Evolutionary conservation across 2,888 invertebrate genomes (phyloP).

Genomic region (Anoncus sp.): DNA sequence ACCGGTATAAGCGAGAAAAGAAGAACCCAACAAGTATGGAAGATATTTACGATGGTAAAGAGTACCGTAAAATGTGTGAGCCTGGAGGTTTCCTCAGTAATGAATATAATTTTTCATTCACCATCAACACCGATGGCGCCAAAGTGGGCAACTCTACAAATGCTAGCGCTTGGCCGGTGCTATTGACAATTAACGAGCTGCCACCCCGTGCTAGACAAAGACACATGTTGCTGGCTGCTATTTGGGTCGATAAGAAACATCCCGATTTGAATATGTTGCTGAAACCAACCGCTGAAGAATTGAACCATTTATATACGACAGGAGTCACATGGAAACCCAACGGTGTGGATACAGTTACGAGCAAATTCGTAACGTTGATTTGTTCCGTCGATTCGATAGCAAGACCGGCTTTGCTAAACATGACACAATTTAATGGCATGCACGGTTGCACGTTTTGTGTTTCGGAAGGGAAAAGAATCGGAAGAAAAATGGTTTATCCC

Average conservation of each 20-base stretch:
- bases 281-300: conserved; percentile 6
- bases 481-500: neutral
- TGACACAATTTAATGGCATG: conserved; percentile 56
- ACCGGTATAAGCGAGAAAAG: too few relatives aligned
- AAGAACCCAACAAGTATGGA: too few relatives aligned
- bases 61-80: too few relatives aligned
- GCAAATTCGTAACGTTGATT: conserved; percentile 34
- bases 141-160: conserved; percentile 30
- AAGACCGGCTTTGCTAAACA: conserved; percentile 46
- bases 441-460: conserved; percentile 59
- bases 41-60: too few relatives aligned
- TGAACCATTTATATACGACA: conserved; percentile 6
- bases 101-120: too few relatives aligned
- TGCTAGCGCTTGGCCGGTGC: conserved; percentile 40
- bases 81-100: too few relatives aligned
- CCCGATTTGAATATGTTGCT: conserved; percentile 26
- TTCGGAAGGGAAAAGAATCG: conserved; percentile 12
- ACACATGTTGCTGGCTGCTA: conserved; percentile 48
- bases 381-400: conserved; percentile 55
- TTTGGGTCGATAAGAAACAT: conserved; percentile 54
- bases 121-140: too few relatives aligned
- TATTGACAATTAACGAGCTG: conserved; percentile 50
- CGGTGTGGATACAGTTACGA: conserved; percentile 27
- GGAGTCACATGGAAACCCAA: conserved; percentile 43
- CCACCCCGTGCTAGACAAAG: conserved; percentile 46